Evolutionary conservation across 2,888 invertebrate genomes (phyloP).

Genomic region (Harmothoe impar): DNA sequence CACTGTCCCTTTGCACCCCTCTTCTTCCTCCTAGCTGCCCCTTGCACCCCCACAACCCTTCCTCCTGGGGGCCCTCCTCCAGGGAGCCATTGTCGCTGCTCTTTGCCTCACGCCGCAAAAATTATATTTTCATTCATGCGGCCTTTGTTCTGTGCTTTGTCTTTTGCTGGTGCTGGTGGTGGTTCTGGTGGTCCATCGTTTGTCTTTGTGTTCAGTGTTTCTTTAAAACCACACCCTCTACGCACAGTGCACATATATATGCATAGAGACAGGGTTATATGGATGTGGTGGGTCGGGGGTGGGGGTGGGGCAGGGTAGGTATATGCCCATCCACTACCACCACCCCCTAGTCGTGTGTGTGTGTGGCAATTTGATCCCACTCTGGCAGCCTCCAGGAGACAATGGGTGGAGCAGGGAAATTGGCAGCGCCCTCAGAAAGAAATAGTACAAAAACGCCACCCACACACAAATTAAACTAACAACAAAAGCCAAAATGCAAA

Average conservation of each 20-base stretch:
- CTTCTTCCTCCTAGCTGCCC: neutral
- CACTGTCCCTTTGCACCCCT: neutral
- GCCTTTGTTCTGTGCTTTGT: neutral
- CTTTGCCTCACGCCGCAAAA: conserved; percentile 24
- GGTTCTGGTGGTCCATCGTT: too few relatives aligned
- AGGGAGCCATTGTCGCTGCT: conserved; percentile 22
- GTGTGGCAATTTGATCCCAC: conserved; percentile 7
- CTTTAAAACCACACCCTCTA: too few relatives aligned
- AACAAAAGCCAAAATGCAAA: conserved; percentile 13
- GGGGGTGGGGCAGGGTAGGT: neutral
- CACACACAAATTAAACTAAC: neutral
- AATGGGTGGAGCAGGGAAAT: conserved; percentile 10
- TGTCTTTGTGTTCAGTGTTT: too few relatives aligned
- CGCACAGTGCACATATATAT: too few relatives aligned
- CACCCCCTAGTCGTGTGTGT: neutral
- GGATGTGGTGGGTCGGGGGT: too few relatives aligned
- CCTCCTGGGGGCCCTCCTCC: neutral
- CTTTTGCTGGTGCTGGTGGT: neutral
- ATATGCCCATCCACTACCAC: neutral
- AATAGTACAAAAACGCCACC: neutral
- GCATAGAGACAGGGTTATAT: too few relatives aligned
- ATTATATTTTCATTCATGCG: conserved; percentile 21
- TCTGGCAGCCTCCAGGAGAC: conserved; percentile 21
- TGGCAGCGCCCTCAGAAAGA: neutral
- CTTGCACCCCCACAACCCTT: neutral